These are phyloP conservation scores for Centropus unirufus DNA, from an alignment of 2,113 vertebrate species.

Conservation along the genomic window DNA sequence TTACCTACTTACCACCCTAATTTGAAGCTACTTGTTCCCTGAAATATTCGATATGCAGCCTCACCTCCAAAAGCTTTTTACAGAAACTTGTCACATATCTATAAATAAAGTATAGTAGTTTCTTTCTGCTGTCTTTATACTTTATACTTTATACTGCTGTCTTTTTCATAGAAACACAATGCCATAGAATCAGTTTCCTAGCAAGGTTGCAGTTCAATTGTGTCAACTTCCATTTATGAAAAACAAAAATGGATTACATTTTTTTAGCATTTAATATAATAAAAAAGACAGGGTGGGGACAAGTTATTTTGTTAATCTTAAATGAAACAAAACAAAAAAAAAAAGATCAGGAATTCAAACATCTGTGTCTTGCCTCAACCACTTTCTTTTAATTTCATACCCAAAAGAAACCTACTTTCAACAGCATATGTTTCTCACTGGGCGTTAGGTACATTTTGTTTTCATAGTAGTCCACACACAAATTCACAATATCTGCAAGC, in stretches of 20 bases:
- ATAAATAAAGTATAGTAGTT: neutral
- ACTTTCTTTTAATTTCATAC: neutral
- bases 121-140: neutral
- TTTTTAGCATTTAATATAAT: neutral
- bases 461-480: slow-evolving; percentile 96
- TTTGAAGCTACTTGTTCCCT: neutral
- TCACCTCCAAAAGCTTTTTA: neutral
- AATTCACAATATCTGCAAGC: slow-evolving; percentile 96
- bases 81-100: neutral
- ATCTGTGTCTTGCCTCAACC: neutral
- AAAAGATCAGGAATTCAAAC: neutral
- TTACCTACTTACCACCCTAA: neutral
- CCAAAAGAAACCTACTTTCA: slow-evolving; percentile 83
- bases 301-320: neutral
- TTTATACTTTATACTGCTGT: too few relatives aligned
- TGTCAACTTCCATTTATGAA: neutral
- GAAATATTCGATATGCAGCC: neutral
- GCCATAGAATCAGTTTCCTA: neutral
- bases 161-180: neutral
- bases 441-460: slow-evolving; percentile 98
- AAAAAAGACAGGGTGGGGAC: neutral
- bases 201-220: neutral
- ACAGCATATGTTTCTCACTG: slow-evolving; percentile 95
- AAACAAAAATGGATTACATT: neutral
- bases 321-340: neutral